phyloP scores from a whole-genome alignment of 2,888 invertebrate species.

The Mystacides longicornis region DNA sequence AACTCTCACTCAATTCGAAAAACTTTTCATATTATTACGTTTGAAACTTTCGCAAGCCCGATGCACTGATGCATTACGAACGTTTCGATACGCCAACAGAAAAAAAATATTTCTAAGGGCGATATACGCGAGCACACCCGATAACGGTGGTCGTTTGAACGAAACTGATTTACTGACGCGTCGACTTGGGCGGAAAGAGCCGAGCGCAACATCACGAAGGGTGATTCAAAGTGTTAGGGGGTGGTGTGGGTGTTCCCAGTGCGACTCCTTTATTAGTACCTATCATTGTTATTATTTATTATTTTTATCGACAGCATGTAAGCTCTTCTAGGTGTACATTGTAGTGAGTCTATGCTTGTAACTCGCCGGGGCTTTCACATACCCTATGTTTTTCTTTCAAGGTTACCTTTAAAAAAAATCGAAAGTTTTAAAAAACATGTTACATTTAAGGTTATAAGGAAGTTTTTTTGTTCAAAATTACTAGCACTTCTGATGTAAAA shows the following conservation, averaged over 20 bases:
- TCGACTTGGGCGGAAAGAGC: slow-evolving; percentile 13
- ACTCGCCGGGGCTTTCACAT: no score
- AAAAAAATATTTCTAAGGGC: no score
- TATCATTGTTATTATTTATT: not conserved
- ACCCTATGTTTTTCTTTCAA: no score
- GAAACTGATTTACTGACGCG: slow-evolving; percentile 15
- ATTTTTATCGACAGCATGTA: not conserved
- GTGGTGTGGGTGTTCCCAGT: not conserved
- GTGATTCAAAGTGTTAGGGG: not conserved
- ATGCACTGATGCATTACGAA: not conserved
- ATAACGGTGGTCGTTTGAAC: not conserved
- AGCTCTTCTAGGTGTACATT: not conserved
- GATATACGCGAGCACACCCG: not conserved
- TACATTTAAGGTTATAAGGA: no score
- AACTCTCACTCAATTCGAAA: not conserved
- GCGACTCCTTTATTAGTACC: not conserved
- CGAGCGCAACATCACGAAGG: not conserved
- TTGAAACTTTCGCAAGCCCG: not conserved
- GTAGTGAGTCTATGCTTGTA: no score
- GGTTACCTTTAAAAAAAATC: no score
- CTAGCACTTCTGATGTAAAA: no score
- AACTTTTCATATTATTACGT: not conserved
- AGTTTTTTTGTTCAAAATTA: no score
- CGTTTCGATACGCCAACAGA: not conserved
- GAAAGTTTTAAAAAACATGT: no score